A percentile compares a stretch with the other conserved stretches of the same genome.
phyloP scores from a whole-genome alignment of 2,113 vertebrate genomes.

The Xiphophorus hellerii region DNA sequence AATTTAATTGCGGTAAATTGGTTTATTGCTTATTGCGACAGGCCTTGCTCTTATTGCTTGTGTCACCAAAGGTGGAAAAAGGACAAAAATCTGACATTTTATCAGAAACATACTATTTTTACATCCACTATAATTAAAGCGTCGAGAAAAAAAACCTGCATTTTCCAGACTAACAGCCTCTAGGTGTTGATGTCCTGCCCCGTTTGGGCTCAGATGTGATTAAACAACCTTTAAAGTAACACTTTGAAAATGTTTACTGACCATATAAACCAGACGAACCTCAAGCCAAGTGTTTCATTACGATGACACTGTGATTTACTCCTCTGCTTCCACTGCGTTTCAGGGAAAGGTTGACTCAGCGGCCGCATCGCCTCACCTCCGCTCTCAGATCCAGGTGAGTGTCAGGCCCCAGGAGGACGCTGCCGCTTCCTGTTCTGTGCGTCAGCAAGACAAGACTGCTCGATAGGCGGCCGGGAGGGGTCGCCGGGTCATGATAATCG shows the following conservation, averaged over 20 bases:
- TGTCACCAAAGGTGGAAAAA: too few relatives aligned
- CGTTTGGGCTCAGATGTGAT: neutral
- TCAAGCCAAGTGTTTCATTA: constrained; percentile 43
- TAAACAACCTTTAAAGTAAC: neutral
- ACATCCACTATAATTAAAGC: neutral
- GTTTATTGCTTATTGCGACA: too few relatives aligned
- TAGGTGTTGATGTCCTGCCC: neutral
- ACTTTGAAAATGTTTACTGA: neutral
- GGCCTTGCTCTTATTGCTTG: too few relatives aligned
- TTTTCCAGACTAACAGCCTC: neutral
- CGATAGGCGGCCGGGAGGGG: constrained; percentile 30
- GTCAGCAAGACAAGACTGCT: constrained; percentile 35
- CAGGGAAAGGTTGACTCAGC: constrained; percentile 84
- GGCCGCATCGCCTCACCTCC: constrained; percentile 88
- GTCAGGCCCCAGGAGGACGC: constrained; percentile 41
- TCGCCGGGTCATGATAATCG: constrained; percentile 30
- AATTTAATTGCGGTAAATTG: too few relatives aligned
- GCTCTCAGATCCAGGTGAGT: constrained; percentile 92
- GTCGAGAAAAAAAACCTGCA: neutral
- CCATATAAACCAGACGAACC: constrained; percentile 21
- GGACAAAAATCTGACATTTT: too few relatives aligned
- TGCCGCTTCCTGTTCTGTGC: constrained; percentile 38
- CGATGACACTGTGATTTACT: constrained; percentile 58
- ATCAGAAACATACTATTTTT: neutral
- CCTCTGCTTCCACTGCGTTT: constrained; percentile 41